These are phyloP conservation scores for Argyra leucocephala DNA, from an alignment of 2,888 invertebrate genomes.

Conservation along the genomic window DNA sequence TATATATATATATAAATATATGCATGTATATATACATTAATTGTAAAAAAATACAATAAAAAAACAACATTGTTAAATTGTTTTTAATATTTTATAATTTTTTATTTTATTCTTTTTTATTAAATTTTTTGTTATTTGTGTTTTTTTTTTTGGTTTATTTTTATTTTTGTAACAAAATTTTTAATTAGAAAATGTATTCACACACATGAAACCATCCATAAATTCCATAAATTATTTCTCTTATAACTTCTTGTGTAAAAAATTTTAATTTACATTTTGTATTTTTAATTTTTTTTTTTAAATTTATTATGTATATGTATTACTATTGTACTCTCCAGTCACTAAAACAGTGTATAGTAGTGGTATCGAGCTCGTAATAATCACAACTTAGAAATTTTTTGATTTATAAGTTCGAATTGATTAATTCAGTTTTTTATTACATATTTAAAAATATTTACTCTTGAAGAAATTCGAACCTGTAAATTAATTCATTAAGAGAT, in stretches of 20 bases:
- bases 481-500: no score
- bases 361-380: no score
- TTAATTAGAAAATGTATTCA: background rate
- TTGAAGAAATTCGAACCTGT: no score
- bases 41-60: conserved; percentile 2
- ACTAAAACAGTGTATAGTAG: no score
- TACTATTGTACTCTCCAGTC: no score
- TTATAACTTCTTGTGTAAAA: background rate
- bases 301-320: no score
- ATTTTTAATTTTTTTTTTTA: no score
- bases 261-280: no score
- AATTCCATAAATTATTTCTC: background rate
- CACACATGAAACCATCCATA: conserved; percentile 1
- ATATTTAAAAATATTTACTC: no score
- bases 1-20: background rate
- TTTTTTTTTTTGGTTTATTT: background rate
- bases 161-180: background rate
- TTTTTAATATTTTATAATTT: background rate
- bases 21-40: background rate
- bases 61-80: background rate
- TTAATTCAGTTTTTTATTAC: no score
- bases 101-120: background rate
- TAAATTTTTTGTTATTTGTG: background rate
- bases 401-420: no score
- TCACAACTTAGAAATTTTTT: no score